Conservation (phyloP, 2,797 vertebrate genomes). For the Eleutherodactylus coqui region DNA sequence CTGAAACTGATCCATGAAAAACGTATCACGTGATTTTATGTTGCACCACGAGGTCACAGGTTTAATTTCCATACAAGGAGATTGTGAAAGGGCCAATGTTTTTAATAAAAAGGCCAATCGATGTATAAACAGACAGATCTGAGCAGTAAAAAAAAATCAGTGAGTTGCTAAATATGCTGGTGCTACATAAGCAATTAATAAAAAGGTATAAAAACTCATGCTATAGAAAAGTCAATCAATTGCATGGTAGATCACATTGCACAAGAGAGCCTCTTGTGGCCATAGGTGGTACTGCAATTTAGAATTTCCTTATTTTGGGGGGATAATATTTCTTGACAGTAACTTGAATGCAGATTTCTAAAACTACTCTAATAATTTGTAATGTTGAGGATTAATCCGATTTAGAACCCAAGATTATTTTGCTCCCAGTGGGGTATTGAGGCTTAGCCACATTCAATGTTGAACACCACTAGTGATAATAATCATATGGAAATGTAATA, state of each 20-base stretch:
- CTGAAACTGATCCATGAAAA: too few relatives aligned
- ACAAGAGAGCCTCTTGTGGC: background rate
- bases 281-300: background rate
- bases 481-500: background rate
- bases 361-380: background rate
- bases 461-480: background rate
- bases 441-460: too few relatives aligned
- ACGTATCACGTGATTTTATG: too few relatives aligned
- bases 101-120: too few relatives aligned
- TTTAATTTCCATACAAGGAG: too few relatives aligned
- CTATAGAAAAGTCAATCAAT: background rate
- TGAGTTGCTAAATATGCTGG: background rate
- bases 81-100: too few relatives aligned
- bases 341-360: background rate
- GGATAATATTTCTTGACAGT: background rate
- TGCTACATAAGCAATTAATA: background rate
- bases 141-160: background rate
- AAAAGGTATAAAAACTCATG: too few relatives aligned
- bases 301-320: background rate
- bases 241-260: background rate
- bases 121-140: background rate
- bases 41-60: too few relatives aligned
- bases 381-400: background rate
- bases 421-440: background rate
- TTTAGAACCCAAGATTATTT: too few relatives aligned